phyloP scores from a whole-genome alignment of 2,888 invertebrate species.

The Lepetodrilus schrolli region DNA sequence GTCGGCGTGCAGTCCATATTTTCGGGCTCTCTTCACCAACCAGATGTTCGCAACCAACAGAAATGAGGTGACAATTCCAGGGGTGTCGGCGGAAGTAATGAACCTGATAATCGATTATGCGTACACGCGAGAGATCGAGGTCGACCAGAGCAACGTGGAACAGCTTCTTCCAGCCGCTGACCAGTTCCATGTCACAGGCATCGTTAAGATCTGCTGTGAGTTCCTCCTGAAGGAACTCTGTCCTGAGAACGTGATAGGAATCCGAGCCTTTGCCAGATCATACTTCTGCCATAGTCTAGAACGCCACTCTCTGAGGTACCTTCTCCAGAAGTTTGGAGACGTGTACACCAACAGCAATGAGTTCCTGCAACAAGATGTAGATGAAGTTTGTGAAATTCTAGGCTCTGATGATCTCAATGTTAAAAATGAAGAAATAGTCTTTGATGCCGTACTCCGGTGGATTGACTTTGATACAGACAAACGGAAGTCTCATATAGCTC shows the following conservation, averaged over 20 bases:
- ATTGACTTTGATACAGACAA: conserved; percentile 85
- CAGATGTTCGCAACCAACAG: conserved; percentile 77
- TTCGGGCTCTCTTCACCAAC: conserved; percentile 90
- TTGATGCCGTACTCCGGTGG: conserved; percentile 82
- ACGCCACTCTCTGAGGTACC: conserved; percentile 81
- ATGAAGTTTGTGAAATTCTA: conserved; percentile 60
- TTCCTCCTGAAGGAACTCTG: conserved; percentile 83
- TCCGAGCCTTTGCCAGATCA: conserved; percentile 87
- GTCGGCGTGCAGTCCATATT: conserved; percentile 89
- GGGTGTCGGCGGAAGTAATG: conserved; percentile 86
- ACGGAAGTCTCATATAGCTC: conserved; percentile 85
- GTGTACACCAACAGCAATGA: conserved; percentile 64
- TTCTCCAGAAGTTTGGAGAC: conserved; percentile 78
- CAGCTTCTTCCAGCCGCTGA: conserved; percentile 85
- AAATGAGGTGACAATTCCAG: conserved; percentile 82
- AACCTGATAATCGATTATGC: conserved; percentile 87
- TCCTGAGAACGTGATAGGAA: conserved; percentile 88
- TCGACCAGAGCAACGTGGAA: conserved; percentile 87
- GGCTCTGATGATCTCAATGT: conserved; percentile 73
- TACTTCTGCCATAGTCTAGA: conserved; percentile 85
- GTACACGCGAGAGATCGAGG: conserved; percentile 85
- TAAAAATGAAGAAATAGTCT: conserved; percentile 72
- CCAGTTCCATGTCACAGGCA: conserved; percentile 88
- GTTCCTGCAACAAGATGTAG: conserved; percentile 77
- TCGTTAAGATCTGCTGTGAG: conserved; percentile 87